phyloP scores from a whole-genome alignment of 2,113 vertebrate species.

The Tichodroma muraria region DNA sequence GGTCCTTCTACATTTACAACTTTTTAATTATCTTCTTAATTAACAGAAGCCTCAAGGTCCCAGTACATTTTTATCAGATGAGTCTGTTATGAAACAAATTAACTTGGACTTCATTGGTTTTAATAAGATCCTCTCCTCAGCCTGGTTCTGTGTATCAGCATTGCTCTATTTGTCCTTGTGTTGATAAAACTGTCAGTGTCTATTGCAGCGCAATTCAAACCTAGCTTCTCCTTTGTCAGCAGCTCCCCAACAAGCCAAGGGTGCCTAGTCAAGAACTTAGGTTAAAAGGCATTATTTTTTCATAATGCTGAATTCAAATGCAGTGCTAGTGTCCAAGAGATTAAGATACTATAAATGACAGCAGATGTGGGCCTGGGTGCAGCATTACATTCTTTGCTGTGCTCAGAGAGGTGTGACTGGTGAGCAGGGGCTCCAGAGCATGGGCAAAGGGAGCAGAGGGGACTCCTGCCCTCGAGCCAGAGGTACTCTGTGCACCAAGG shows the following conservation, averaged over 20 bases:
- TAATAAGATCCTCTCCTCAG: background rate
- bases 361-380: background rate
- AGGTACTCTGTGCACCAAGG: background rate
- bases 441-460: rapidly evolving
- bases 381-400: background rate
- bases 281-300: background rate
- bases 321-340: background rate
- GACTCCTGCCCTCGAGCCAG: background rate
- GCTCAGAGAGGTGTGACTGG: background rate
- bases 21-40: background rate
- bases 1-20: background rate
- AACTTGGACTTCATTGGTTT: background rate
- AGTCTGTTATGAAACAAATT: background rate
- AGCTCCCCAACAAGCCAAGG: background rate
- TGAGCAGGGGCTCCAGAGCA: too few species aligned
- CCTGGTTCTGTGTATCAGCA: background rate
- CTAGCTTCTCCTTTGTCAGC: background rate
- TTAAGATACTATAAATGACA: background rate
- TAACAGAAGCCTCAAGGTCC: background rate
- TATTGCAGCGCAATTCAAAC: background rate
- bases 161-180: background rate
- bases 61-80: background rate
- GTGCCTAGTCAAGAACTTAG: background rate
- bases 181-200: background rate
- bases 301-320: background rate